Base-by-base conservation (phyloP, 2,888 invertebrate genomes). In the Drepana falcataria region DNA sequence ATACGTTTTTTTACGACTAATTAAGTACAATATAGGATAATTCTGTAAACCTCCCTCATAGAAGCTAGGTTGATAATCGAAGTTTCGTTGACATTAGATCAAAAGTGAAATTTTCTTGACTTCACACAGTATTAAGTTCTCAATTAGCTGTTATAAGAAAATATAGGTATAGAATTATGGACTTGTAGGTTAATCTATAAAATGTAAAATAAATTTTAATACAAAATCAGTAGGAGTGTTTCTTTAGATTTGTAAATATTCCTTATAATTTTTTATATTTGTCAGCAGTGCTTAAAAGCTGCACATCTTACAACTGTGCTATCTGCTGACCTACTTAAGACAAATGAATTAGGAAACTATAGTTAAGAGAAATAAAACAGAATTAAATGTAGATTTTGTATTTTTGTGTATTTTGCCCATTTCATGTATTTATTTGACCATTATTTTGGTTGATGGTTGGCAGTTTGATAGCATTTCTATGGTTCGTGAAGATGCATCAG, bases 111-210 rank as follows among this genome's bases (percentile, higher is more conserved):
- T 74, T 77, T 81, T 78, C 76, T 71, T 81, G 79, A 83, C 80
- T 78, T 81, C 71, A 81, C 79, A 82, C 90, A 90, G 90, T 91
- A 90, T 90, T 91, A 88, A 87, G 85, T 87, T 88, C 83, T 86
- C 82, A 87, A 85, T 83, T 87, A 86, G 79, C 67, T 83, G 81
- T 85, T 81, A 78, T 68, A 68, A 75, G 68, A 69, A 70, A 72
- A 64, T 60, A 63, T 86, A 87, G 84, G 85, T 59, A 73, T 87
- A 85, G 72, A 75, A 64, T 73, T 64, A 80, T 80, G 75, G 76
- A 83, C 75, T 78, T 76, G 59, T 88, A 88, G 85, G 87, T 66
- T 81, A 79, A 79, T 76, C 44, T 44, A 40, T 44, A 62, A 73
- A 74, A 83, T 85, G 83, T 85, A 83, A 76, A 89, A 88, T 87